A percentile compares a stretch with the other conserved stretches of the same genome.
Evolutionary conservation across 1,140 invertebrate species (phyloP).

Genomic region (Choristoneura fumiferana): DNA sequence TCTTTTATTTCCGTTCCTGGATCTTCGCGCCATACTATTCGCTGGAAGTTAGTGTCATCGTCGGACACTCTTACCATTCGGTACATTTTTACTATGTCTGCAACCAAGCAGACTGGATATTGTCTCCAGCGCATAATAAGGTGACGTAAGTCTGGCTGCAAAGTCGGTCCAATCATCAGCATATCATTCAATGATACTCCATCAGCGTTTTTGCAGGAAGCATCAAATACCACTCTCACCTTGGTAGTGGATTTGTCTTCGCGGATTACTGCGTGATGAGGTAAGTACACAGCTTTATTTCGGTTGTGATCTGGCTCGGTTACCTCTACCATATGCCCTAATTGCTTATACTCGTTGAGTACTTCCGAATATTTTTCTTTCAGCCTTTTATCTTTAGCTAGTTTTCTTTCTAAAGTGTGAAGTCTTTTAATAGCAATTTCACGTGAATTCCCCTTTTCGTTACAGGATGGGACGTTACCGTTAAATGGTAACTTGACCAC

Average conservation of each 20-base stretch:
- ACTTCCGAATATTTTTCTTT: constrained; percentile 26
- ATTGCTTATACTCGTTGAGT: not conserved
- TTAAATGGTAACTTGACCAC: constrained; percentile 34
- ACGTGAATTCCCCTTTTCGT: constrained; percentile 25
- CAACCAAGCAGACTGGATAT: constrained; percentile 38
- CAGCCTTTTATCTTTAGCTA: constrained; percentile 27
- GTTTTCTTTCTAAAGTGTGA: constrained; percentile 28
- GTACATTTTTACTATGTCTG: constrained; percentile 60
- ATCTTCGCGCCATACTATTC: constrained; percentile 37
- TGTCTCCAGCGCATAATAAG: constrained; percentile 49
- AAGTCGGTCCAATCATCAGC: constrained; percentile 40
- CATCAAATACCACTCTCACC: constrained; percentile 1
- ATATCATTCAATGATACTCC: constrained; percentile 42
- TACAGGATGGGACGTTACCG: constrained; percentile 25
- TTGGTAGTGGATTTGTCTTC: not conserved
- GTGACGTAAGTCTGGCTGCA: constrained; percentile 47
- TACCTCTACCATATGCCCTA: not conserved
- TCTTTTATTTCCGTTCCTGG: constrained; percentile 12
- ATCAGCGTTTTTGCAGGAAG: not conserved
- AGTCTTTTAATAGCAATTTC: constrained; percentile 30
- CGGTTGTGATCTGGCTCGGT: not conserved
- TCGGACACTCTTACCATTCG: constrained; percentile 30
- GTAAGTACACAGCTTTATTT: constrained; percentile 4
- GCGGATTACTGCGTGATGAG: constrained; percentile 1
- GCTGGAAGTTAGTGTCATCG: constrained; percentile 35